A percentile compares a stretch with the other conserved stretches of the same genome.
These are phyloP conservation scores for Dysmachus trigonus DNA, from an alignment of 2,888 invertebrate species.

Conservation along the genomic window DNA sequence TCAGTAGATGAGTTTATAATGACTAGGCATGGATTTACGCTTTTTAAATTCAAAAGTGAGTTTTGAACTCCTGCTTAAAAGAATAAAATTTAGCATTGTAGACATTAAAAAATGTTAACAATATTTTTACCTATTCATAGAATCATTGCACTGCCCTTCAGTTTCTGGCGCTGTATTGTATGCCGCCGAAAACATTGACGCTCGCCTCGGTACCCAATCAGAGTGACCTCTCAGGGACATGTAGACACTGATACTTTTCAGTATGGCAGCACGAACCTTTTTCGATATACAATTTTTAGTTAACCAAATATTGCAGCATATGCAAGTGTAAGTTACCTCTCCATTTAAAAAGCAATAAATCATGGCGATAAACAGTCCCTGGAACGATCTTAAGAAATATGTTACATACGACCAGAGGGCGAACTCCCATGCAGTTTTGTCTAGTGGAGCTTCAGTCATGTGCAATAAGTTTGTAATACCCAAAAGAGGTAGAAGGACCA, in stretches of 20 bases:
- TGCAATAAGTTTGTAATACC: slow-evolving; percentile 82
- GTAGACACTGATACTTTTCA: slow-evolving; percentile 65
- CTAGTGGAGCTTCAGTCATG: slow-evolving; percentile 75
- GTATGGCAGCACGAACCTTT: slow-evolving; percentile 65
- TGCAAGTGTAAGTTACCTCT: slow-evolving; percentile 69
- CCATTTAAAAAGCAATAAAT: slow-evolving; percentile 86
- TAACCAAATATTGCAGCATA: background rate
- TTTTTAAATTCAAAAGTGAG: too few relatives aligned
- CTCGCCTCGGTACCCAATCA: slow-evolving; percentile 62
- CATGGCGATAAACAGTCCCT: slow-evolving; percentile 82
- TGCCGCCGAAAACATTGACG: slow-evolving; percentile 63
- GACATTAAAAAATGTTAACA: background rate
- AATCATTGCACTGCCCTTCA: slow-evolving; percentile 57
- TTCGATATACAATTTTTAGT: background rate
- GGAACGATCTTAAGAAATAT: slow-evolving; percentile 83
- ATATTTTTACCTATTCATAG: slow-evolving; percentile 48
- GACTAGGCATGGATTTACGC: too few relatives aligned
- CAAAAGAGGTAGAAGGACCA: slow-evolving; percentile 80
- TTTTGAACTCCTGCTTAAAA: too few relatives aligned
- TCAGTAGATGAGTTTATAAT: too few relatives aligned
- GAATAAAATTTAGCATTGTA: background rate
- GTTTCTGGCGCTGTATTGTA: slow-evolving; percentile 63
- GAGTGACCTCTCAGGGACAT: slow-evolving; percentile 64
- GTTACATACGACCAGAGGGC: slow-evolving; percentile 82
- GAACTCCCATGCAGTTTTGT: slow-evolving; percentile 75